Evolutionary conservation across 2,113 vertebrate species (phyloP).

Genomic region (human): DNA sequence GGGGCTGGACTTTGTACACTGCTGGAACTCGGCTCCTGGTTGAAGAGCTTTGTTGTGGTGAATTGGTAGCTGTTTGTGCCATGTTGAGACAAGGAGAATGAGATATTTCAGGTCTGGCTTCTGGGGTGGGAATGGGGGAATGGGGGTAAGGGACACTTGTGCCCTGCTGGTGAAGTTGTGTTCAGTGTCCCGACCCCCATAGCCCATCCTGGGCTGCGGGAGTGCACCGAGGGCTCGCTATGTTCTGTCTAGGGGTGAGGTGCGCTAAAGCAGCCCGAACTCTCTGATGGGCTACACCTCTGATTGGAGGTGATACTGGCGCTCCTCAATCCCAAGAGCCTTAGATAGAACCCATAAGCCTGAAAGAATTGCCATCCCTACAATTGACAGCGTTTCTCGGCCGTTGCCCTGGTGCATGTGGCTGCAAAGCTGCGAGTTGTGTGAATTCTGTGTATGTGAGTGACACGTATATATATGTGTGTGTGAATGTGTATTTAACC

Average conservation of each 20-base stretch:
- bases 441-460: neutral
- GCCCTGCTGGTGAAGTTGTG: slow-evolving; percentile 2
- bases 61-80: neutral
- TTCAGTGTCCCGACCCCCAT: neutral
- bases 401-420: neutral
- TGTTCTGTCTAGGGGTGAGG: neutral
- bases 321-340: neutral
- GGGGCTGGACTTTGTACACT: neutral
- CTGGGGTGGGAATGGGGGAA: neutral
- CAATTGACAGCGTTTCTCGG: neutral
- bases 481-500: neutral
- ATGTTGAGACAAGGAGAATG: neutral
- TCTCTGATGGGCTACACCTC: neutral
- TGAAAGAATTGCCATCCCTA: neutral
- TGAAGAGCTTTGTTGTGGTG: neutral
- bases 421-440: neutral
- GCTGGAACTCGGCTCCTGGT: neutral
- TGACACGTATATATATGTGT: neutral
- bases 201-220: neutral
- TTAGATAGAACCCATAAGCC: neutral
- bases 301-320: neutral
- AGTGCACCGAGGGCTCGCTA: neutral
- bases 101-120: neutral
- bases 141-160: neutral
- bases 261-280: neutral